A percentile compares a stretch with the other conserved stretches of the same genome.
phyloP scores from a whole-genome alignment of 2,888 invertebrate species.

The Nasonovia ribisnigri region DNA sequence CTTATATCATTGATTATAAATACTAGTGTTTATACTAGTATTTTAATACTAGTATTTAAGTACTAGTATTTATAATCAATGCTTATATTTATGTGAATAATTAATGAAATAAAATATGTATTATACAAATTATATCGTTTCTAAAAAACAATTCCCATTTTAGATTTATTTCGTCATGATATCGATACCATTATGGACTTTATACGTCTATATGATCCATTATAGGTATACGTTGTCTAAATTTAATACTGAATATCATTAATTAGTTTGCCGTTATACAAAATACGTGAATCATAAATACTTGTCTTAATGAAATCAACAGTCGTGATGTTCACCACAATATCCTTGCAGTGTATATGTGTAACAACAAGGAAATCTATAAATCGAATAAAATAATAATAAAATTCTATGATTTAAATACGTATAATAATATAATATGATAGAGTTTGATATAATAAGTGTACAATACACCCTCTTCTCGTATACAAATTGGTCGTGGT shows the following conservation, averaged over 20 bases:
- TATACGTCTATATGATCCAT: not conserved
- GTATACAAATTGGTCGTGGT: not conserved
- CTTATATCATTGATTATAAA: too few species aligned
- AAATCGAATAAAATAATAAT: not conserved
- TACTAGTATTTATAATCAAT: too few species aligned
- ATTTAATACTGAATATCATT: not conserved
- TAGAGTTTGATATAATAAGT: not conserved
- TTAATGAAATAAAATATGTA: too few species aligned
- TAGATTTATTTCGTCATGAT: not conserved
- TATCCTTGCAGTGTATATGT: not conserved
- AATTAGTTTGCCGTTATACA: not conserved
- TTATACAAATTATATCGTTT: too few species aligned
- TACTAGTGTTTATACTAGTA: too few species aligned
- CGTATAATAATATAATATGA: not conserved
- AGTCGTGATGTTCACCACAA: not conserved
- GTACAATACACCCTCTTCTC: not conserved
- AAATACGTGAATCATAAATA: not conserved
- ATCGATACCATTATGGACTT: not conserved
- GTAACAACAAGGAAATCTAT: not conserved
- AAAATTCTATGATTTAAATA: not conserved
- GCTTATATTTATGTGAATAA: too few species aligned
- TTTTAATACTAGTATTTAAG: too few species aligned
- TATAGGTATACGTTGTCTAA: not conserved
- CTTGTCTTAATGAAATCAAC: not conserved
- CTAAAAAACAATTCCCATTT: not conserved